Evolutionary conservation across 2,888 invertebrate species (phyloP).

Genomic region (Petrolisthes cinctipes): DNA sequence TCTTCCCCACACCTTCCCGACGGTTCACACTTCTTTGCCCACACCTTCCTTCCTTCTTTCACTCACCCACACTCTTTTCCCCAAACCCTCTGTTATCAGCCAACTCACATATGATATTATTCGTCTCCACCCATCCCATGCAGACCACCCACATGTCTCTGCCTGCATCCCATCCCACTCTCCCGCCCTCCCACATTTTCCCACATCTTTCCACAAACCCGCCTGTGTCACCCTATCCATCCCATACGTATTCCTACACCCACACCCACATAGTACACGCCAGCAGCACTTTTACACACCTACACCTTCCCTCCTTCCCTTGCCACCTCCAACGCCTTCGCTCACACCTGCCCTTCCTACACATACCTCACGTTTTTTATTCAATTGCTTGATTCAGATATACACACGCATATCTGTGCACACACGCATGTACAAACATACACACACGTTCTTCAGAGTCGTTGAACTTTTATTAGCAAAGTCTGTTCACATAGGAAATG

Average conservation of each 20-base stretch:
- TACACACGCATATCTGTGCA: too few species aligned
- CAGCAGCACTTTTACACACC: background rate
- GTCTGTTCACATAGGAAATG: too few species aligned
- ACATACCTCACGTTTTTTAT: conserved; percentile 5
- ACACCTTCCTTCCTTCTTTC: background rate
- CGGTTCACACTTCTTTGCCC: background rate
- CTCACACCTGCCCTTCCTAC: background rate
- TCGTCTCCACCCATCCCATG: background rate
- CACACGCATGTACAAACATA: too few species aligned
- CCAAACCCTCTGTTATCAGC: background rate
- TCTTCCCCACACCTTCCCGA: background rate
- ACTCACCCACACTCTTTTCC: background rate
- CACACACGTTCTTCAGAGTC: too few species aligned
- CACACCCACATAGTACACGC: background rate
- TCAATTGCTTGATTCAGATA: background rate
- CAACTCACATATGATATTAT: background rate
- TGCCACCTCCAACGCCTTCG: background rate
- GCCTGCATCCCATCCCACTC: background rate
- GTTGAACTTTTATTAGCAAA: too few species aligned
- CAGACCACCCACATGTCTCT: background rate
- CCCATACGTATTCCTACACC: background rate
- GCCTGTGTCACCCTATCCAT: background rate
- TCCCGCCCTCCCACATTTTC: background rate
- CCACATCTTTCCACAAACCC: background rate
- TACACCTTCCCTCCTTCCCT: background rate